Evolutionary conservation across 1,140 invertebrate species (phyloP), one percentile per base, ranked within the genome.

Genomic region (Listronotus oregonensis): DNA sequence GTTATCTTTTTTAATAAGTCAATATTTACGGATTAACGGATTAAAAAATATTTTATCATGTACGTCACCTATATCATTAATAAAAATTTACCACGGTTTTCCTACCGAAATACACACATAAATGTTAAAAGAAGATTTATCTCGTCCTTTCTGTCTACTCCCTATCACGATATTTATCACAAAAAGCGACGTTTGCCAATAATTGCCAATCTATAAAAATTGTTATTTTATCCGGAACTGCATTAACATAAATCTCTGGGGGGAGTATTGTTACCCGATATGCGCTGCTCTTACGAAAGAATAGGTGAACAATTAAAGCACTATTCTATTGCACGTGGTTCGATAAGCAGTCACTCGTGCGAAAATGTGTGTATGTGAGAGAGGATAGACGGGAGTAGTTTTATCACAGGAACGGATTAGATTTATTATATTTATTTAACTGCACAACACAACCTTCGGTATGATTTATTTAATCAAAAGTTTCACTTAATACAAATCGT

Each of bases 231-330:
- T 57, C 63, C 68, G 59, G 68, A 66, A 66, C 64, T 66, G 49
- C 64, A 66, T 66, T 66, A 66, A 66, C 64, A 66, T 66, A 66
- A 66, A 66, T 66, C 64, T 66, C 31, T 54, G 31, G 40, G 63
- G 67, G 56, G 57, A 34, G 34, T 43, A 68, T 65, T 68, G 68
- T 66, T 17, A 15, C 8, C 21, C 43, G 47, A 51, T 62, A 46
- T 43, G 43, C 50, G 15, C 37, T 14, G 47, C 47, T 67, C 55
- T 54, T 39, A 57, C 47, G 39, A 54, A 39, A 71, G 70, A 74
- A 74, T 74, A 72, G 70, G 72, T 74, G 70, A 57, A 69, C 71
- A 74, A 74, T 74, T 74, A 74, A 72, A 68, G 62, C 42, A 61
- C 60, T 66, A 74, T 74, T 74, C 70, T 57, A 43, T 43, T 56